Evolutionary conservation across 1,140 invertebrate genomes (phyloP), one percentile per base, ranked within the genome.

Genomic region (Orius laevigatus): DNA sequence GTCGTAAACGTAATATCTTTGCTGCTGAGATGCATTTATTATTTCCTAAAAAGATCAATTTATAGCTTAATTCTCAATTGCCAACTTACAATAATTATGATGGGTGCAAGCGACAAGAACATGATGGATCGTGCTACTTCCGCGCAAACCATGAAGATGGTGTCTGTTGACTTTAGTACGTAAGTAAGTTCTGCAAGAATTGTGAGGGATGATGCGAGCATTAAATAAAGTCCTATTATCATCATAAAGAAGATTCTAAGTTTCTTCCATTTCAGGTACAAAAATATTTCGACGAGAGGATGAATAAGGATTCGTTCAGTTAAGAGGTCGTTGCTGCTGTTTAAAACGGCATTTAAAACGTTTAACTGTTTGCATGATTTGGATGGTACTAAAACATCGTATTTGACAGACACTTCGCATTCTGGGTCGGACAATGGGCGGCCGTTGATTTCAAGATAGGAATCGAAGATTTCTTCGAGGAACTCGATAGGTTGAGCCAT

Each of bases 401-500:
- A 71, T 56, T 70, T 65, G 0, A 71, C 57, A 12, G 55, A 64
- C 0, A 71, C 62, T 55, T 65, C 59, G 58, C 66, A 68, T 33
- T 64, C 57, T 4, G 60, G 49, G 33, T 71, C 66, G 53, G 65
- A 63, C 10, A 69, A 56, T 35, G 65, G 63, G 31, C 60, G 57
- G 3, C 59, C 61, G 47, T 68, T 70, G 3, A 63, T 59, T 6
- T 59, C 58, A 16, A 73, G 68, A 45, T 60, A 66, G 0, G 62
- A 60, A 58, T 73, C 67, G 19, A 71, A 70, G 14, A 71, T 54
- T 12, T 66, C 60, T 53, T 70, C 63, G 10, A 72, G 53, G 53
- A 69, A 69, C 11, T 65, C 60, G 20, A 65, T 62, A 4, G 70
- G 67, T 54, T 67, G 68, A 0, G 68, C 65, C 36, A 71, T 55